Evolutionary conservation across 2,113 vertebrate species (phyloP), one percentile per base, ranked within the genome.

Genomic region (Hypocryptadius cinnamomeus): DNA sequence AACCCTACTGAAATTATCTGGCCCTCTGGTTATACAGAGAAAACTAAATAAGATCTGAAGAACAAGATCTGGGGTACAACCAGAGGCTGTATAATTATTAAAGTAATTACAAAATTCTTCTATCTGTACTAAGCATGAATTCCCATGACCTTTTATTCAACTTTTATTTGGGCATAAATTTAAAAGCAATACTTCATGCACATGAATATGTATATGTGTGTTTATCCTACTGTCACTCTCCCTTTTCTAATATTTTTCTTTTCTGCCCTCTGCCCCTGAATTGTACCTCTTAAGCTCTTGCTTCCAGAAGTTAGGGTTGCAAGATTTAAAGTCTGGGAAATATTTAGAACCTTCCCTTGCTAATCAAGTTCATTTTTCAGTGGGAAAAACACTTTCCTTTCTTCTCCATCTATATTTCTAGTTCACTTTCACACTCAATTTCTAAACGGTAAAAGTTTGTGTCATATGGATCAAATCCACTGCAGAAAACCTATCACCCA

Each of bases 401-500:
- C 51, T 66, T 86, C 42, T 79, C 68, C 86, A 92, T 88, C 85
- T 83, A 72, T 87, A 85, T 71, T 81, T 64, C 63, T 82, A 94
- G 42, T 87, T 48, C 56, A 84, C 24, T 90, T 94, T 90, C 72
- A 78, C 28, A 60, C 39, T 50, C 59, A 93, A 11, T 96, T 97
- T 94, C 95, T 89, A 64, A 96, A 83, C 20, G 25, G 76, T 28
- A 68, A 11, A 89, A 65, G 39, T 87, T 64, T 79, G 31, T 28
- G 53, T 70, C 35, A 5, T 24, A 72, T 31, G 74, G 90, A 87
- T 64, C 73, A 90, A 92, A 92, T 40, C 93, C 72, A 95, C 50
- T 56, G 84, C 61, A 64, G 92, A 94, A 97, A 97, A 92, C 22
- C 18, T 35, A 63, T 42, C 79, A 69, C 89, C 63, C 64, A 96